Percentiles rank a stretch among this genome's conserved stretches.
These are phyloP conservation scores for Meloidogyne hapla DNA, from an alignment of 1,140 invertebrate genomes.

Conservation along the genomic window DNA sequence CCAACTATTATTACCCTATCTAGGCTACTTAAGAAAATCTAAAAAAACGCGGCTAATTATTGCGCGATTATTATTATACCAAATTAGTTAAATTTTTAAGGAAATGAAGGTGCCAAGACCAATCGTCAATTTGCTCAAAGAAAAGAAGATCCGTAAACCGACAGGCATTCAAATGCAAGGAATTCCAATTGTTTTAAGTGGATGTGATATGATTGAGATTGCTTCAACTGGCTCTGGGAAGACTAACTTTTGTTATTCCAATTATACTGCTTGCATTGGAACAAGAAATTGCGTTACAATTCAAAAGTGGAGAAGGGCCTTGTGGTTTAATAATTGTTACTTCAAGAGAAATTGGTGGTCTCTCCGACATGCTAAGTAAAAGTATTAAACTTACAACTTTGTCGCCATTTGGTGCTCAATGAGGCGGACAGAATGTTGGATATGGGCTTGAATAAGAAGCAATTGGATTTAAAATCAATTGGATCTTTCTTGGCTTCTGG, in stretches of 20 bases:
- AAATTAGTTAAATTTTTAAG: too few relatives aligned
- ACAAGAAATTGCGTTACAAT: slow-evolving; percentile 87
- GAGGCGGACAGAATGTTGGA: too few relatives aligned
- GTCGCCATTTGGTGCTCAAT: too few relatives aligned
- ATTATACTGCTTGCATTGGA: slow-evolving; percentile 94
- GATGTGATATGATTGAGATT: slow-evolving; percentile 96
- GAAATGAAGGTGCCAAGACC: slow-evolving; percentile 94
- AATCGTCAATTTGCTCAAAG: slow-evolving; percentile 76
- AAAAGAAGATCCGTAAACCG: slow-evolving; percentile 82
- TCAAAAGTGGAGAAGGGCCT: slow-evolving; percentile 78
- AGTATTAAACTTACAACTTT: too few relatives aligned
- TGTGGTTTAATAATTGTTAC: slow-evolving; percentile 97
- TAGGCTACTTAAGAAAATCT: too few relatives aligned
- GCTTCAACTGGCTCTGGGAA: slow-evolving; percentile 98
- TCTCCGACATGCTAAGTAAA: too few relatives aligned
- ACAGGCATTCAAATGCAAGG: slow-evolving; percentile 99
- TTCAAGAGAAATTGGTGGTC: slow-evolving; percentile 91
- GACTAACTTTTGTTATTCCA: slow-evolving; percentile 93
- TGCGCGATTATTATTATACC: too few relatives aligned
- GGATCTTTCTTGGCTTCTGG: too few relatives aligned
- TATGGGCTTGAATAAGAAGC: too few relatives aligned
- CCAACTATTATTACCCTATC: too few relatives aligned
- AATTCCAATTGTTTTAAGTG: slow-evolving; percentile 82
- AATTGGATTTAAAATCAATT: too few relatives aligned
- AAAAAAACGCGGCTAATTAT: too few relatives aligned